Evolutionary conservation across 1,140 invertebrate genomes (phyloP).

Genomic region (Trichonephila clavipes): DNA sequence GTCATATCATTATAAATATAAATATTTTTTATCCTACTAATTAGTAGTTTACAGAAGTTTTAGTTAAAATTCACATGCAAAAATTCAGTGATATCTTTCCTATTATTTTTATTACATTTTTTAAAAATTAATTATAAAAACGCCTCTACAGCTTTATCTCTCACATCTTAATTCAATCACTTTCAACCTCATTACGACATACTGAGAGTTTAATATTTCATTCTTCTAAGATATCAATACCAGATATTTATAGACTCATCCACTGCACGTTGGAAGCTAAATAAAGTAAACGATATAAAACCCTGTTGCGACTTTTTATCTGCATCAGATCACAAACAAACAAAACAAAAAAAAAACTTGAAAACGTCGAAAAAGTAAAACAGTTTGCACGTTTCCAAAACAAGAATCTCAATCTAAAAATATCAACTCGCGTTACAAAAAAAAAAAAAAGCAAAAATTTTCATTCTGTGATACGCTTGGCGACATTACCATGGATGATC

Average conservation of each 20-base stretch:
- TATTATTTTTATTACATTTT: no score
- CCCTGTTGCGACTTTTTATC: conserved; percentile 12
- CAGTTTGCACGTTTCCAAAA: conserved; percentile 13
- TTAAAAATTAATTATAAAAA: no score
- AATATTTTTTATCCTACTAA: no score
- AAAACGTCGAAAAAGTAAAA: background rate
- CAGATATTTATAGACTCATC: background rate
- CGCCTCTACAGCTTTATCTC: no score
- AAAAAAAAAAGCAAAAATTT: background rate
- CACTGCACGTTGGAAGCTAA: background rate
- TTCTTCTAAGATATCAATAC: background rate
- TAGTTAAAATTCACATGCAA: no score
- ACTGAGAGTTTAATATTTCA: background rate
- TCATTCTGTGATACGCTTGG: conserved; percentile 11
- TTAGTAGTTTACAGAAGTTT: no score
- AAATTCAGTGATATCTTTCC: no score
- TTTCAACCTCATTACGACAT: background rate
- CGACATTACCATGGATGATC: conserved; percentile 20
- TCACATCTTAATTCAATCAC: background rate
- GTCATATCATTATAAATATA: no score
- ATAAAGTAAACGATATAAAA: conserved; percentile 16
- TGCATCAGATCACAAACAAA: conserved; percentile 17
- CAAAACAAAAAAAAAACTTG: background rate
- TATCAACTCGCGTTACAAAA: background rate
- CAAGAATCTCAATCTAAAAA: conserved; percentile 29